Evolutionary conservation across 2,113 vertebrate genomes (phyloP).

Genomic region (Gobio gobio): DNA sequence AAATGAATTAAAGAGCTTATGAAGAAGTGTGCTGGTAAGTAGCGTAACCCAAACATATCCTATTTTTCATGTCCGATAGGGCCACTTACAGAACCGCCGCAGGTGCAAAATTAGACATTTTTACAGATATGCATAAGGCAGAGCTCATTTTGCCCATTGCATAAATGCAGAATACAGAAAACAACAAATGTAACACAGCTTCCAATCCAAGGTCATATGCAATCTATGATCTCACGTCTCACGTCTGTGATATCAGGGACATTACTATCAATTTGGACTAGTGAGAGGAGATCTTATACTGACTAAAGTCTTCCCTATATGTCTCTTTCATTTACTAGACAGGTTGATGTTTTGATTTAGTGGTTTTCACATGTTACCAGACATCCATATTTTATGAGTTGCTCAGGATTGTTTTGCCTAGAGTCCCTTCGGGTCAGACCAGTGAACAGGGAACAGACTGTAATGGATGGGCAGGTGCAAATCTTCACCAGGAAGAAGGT

Average conservation of each 20-base stretch:
- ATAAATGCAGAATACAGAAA: constrained; percentile 5
- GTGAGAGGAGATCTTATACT: background rate
- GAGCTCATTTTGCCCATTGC: background rate
- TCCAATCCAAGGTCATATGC: constrained; percentile 1
- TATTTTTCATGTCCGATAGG: constrained; percentile 31
- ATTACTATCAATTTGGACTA: constrained; percentile 24
- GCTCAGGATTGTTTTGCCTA: constrained; percentile 20
- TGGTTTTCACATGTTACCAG: background rate
- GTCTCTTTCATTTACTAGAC: constrained; percentile 31
- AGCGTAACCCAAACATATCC: constrained; percentile 30
- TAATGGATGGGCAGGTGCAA: background rate
- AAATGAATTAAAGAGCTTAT: constrained; percentile 50
- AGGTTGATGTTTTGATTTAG: constrained; percentile 33
- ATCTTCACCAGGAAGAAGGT: background rate
- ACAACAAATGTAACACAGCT: background rate
- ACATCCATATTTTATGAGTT: constrained; percentile 34
- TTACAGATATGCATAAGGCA: background rate
- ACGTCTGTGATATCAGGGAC: background rate
- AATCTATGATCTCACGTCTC: background rate
- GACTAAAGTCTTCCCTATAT: constrained; percentile 4
- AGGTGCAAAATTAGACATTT: constrained; percentile 2
- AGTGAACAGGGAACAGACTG: background rate
- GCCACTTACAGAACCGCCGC: constrained; percentile 22
- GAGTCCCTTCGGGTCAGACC: constrained; percentile 7
- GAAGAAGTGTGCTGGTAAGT: constrained; percentile 28